A percentile compares a stretch with the other conserved stretches of the same genome.
Conservation (phyloP, 2,113 vertebrate genomes). For the Nycticorax nycticorax region DNA sequence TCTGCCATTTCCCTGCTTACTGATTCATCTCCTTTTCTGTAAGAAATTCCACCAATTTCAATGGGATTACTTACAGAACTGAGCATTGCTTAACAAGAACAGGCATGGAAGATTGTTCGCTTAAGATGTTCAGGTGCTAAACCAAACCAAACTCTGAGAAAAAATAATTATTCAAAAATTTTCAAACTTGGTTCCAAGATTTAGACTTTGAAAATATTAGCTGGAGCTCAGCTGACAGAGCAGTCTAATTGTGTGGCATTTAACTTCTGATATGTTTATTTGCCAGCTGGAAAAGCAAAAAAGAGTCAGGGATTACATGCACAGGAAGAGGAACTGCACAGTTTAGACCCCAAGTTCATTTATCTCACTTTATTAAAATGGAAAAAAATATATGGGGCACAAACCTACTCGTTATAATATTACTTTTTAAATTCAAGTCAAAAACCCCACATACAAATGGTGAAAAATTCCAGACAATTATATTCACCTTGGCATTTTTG, state of each 20-base stretch:
- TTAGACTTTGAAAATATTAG: background rate
- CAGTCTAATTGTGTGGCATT: background rate
- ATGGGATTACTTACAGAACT: background rate
- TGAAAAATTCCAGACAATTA: background rate
- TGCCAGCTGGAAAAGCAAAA: background rate
- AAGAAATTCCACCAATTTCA: background rate
- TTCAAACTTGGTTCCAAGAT: background rate
- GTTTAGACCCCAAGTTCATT: background rate
- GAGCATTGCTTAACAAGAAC: background rate
- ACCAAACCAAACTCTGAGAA: background rate
- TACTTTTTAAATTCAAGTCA: background rate
- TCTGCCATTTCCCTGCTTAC: background rate
- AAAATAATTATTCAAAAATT: background rate
- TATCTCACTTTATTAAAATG: background rate
- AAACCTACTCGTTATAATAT: background rate
- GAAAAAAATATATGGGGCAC: background rate
- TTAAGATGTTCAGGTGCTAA: background rate
- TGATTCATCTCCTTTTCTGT: background rate
- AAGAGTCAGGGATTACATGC: background rate
- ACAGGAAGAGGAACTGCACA: background rate
- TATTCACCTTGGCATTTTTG: background rate
- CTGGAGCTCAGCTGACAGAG: background rate
- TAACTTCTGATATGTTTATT: background rate
- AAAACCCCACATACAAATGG: background rate
- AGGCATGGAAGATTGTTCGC: background rate